A percentile compares a stretch with the other conserved stretches of the same genome.
phyloP scores from a whole-genome alignment of 2,888 invertebrate genomes.

The Leucophenga maculata region DNA sequence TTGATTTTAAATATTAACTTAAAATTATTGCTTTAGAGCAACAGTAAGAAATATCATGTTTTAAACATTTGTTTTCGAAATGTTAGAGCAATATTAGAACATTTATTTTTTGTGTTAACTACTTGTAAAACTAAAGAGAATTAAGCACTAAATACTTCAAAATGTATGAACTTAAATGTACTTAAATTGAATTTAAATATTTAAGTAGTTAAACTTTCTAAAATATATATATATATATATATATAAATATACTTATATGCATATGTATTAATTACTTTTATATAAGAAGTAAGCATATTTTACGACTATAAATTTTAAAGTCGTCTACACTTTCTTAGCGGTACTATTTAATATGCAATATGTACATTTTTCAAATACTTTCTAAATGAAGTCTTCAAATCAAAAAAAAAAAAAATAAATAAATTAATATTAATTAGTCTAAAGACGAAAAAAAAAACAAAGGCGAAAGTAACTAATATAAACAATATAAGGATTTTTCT shows the following conservation, averaged over 20 bases:
- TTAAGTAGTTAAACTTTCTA: slow-evolving; percentile 22
- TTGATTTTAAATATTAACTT: slow-evolving; percentile 8
- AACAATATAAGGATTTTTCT: slow-evolving; percentile 55
- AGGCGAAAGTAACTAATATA: slow-evolving; percentile 7
- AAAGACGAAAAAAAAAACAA: slow-evolving; percentile 35
- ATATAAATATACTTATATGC: no score
- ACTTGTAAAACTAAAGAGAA: background rate
- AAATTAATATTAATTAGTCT: slow-evolving; percentile 39
- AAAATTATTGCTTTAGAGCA: background rate
- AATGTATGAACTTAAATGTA: slow-evolving; percentile 10
- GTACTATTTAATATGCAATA: slow-evolving; percentile 31
- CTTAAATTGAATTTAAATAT: background rate
- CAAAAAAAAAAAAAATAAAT: slow-evolving; percentile 17
- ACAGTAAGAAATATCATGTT: background rate
- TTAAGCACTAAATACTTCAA: background rate
- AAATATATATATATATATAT: background rate
- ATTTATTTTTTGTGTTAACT: no score
- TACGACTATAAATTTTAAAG: no score
- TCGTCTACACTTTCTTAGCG: background rate
- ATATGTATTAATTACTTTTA: no score
- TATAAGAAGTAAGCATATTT: no score
- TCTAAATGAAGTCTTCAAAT: slow-evolving; percentile 36
- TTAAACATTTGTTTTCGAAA: background rate
- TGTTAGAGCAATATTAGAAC: no score
- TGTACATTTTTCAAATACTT: slow-evolving; percentile 27